phyloP scores from a whole-genome alignment of 2,113 vertebrate genomes.

The Paradoxurus hermaphroditus region DNA sequence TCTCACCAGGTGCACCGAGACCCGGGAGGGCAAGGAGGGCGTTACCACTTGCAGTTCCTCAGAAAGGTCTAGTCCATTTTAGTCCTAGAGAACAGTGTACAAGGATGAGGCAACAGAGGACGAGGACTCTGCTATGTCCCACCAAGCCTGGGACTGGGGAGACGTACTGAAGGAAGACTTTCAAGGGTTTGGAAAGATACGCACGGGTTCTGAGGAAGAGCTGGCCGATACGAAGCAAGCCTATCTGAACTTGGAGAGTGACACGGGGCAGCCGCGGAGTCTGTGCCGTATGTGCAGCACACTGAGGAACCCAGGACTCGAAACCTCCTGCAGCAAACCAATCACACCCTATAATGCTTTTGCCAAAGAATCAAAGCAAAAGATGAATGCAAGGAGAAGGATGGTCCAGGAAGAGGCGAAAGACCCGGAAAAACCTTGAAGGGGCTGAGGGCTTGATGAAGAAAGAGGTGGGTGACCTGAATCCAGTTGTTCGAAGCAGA shows the following conservation, averaged over 20 bases:
- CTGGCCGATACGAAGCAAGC: constrained; percentile 83
- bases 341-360: constrained; percentile 83
- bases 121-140: constrained; percentile 81
- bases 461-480: constrained; percentile 81
- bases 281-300: constrained; percentile 80
- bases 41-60: constrained; percentile 87
- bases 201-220: constrained; percentile 88
- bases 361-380: constrained; percentile 81
- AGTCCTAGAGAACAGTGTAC: constrained; percentile 82
- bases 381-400: constrained; percentile 83
- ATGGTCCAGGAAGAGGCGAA: constrained; percentile 84
- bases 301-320: constrained; percentile 87
- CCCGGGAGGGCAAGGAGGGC: constrained; percentile 79
- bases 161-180: constrained; percentile 88
- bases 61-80: constrained; percentile 85
- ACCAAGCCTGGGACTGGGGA: constrained; percentile 82
- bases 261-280: constrained; percentile 84
- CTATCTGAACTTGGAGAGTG: constrained; percentile 84
- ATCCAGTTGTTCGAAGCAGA: constrained; percentile 84
- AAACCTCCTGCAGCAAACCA: constrained; percentile 82
- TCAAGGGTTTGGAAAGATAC: constrained; percentile 84
- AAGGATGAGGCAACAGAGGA: constrained; percentile 85
- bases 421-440: constrained; percentile 84
- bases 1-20: constrained; percentile 85
- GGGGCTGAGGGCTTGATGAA: constrained; percentile 80